Conservation (phyloP, 2,113 vertebrate genomes). For the Bujurquina vittata region DNA sequence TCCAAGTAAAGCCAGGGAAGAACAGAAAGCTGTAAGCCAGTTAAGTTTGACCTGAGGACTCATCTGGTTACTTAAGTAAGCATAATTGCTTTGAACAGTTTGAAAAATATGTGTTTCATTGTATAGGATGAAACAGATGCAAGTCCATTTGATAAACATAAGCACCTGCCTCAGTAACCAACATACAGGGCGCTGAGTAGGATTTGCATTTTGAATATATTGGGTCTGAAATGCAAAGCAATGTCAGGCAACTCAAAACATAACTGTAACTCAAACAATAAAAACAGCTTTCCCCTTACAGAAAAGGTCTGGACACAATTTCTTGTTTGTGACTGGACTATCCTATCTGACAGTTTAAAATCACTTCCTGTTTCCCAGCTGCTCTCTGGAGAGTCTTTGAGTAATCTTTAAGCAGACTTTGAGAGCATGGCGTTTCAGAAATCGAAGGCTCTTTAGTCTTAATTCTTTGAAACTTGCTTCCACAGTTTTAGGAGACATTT, state of each 20-base stretch:
- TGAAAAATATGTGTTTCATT: background rate
- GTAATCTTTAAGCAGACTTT: background rate
- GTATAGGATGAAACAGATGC: background rate
- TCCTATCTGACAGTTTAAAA: background rate
- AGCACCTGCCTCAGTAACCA: slow-evolving; percentile 10
- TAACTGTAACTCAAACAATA: background rate
- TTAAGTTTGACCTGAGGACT: background rate
- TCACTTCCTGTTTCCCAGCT: background rate
- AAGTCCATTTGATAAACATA: slow-evolving; percentile 5
- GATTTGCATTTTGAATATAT: background rate
- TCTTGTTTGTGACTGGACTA: background rate
- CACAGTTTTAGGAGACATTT: background rate
- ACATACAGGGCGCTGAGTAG: background rate
- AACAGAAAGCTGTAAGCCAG: background rate
- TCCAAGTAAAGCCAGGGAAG: background rate
- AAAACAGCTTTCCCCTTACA: background rate
- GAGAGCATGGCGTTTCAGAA: too few species aligned
- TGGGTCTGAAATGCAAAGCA: background rate
- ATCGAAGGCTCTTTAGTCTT: background rate
- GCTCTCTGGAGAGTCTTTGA: background rate
- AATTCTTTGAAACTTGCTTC: slow-evolving; percentile 10
- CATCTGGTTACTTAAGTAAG: slow-evolving; percentile 6
- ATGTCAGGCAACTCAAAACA: background rate
- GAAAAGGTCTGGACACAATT: background rate
- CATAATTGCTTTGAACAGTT: background rate